These are phyloP conservation scores for Trogon melanurus DNA, from an alignment of 2,113 vertebrate species.

Conservation along the genomic window DNA sequence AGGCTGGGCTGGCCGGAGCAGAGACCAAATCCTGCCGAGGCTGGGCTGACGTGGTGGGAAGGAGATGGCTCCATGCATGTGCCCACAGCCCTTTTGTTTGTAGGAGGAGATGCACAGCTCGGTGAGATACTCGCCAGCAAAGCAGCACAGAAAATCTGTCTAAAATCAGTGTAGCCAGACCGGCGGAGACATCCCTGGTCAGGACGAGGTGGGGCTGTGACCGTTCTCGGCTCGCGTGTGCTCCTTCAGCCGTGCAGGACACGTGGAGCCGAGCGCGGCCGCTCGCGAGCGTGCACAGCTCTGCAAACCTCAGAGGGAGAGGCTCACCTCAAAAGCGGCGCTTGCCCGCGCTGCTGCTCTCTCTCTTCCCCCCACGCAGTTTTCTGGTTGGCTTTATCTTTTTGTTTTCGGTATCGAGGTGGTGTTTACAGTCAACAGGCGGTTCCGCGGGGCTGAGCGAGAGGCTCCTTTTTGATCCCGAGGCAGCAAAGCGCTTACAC, in stretches of 20 bases:
- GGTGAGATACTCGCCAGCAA: background rate
- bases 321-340: background rate
- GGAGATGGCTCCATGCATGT: background rate
- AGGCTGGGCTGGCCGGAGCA: background rate
- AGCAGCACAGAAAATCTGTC: background rate
- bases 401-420: background rate
- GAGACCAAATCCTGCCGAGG: background rate
- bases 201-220: background rate
- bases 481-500: background rate
- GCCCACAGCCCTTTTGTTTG: background rate
- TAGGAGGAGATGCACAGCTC: background rate
- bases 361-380: conserved; percentile 38
- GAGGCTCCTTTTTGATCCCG: conserved; percentile 24
- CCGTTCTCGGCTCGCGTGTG: rapidly evolving
- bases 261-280: background rate
- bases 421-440: conserved; percentile 51
- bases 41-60: background rate
- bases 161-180: background rate
- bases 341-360: rapidly evolving
- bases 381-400: background rate
- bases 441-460: background rate
- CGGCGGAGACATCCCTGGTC: background rate
- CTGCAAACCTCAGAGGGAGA: background rate
- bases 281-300: background rate
- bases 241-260: background rate